Base-by-base conservation (phyloP, 1,140 invertebrate genomes). In the Dendroctonus ponderosae region DNA sequence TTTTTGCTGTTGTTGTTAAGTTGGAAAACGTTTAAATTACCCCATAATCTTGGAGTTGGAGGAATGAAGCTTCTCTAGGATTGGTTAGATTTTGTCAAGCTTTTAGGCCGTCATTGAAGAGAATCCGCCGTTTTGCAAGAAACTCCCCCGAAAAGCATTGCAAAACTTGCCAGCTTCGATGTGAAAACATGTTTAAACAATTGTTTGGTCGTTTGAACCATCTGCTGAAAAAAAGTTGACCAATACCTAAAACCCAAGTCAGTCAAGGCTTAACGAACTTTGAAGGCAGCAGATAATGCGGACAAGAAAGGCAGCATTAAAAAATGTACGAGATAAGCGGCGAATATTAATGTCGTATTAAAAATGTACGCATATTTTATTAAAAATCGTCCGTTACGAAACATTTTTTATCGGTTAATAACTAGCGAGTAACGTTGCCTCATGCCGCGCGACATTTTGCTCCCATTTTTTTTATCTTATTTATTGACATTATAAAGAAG, bases 391-490 rank as follows among this genome's bases (percentile, higher is more conserved):
- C 53, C 53, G 43, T 65, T 65, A 65, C 44, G 52, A 65, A 65
- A 63, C 62, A 39, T 49, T 44, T 63, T 63, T 63, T 63, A 63
- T 63, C 61, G 50, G 26, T 54, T 63, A 63, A 63, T 63, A 63
- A 63, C 61, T 53, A 50, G 62, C 50, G 15, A 56, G 61, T 14
- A 44, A 54, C 52, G 38, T 65, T 57, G 62, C 62, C 62, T 57
- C 62, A 65, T 65, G 62, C 62, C 51, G 62, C 39, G 62, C 62
- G 62, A 65, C 62, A 65, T 65, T 65, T 65, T 56, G 62, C 62
- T 65, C 62, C 43, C 62, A 65, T 65, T 65, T 65, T 26, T 26
- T 65, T 65, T 65, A 65, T 65, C 62, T 56, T 65, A 65, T 65
- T 65, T 65, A 65, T 65, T 58, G 62, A 65, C 62, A 58, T 57